Evolutionary conservation across 2,113 vertebrate species (phyloP), one percentile per base, ranked within the genome.

Genomic region (Kryptolebias marmoratus): DNA sequence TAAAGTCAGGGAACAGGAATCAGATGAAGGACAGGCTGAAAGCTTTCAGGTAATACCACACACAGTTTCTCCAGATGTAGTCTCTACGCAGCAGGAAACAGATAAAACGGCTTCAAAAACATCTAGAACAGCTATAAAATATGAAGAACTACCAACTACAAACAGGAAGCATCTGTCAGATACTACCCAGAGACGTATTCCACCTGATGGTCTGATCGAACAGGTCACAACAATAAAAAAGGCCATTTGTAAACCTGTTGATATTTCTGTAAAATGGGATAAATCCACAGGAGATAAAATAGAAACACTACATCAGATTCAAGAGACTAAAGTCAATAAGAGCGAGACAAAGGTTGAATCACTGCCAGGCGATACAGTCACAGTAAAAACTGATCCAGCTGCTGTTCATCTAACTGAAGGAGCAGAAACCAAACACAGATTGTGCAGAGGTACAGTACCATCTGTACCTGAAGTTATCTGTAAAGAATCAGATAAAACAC

Each of bases 61-160:
- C 18, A 50, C 9, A 6, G 27, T 30, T 45, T 14, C 58, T 11
- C 44, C 68, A 0, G 15, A 11, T 28, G n/a, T 10, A 45, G 36
- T 55, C n/a, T 15, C 22, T 27, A 49, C 59, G 2, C 59, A 56
- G 5, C 59, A 71, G 8, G 30, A 74, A 39, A 55, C 2, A 15
- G 49, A 82, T 48, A 58, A 39, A 39, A 73, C 79, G 11, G 0
- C 44, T 49, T 74, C 36, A 5, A 64, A 57, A 32, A 48, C 54
- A 9, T 36, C 58, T 9, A 58, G 36, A 15, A 67, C 71, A 53
- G n/a, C 63, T 53, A 39, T 44, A n/a, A 9, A 18, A 11, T 12
- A 52, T 65, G 50, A 39, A 65, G 75, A 69, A 73, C 4, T 44
- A 56, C 1, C 57, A 15, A 48, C 18, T 49, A 12, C 6, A 16